phyloP scores from a whole-genome alignment of 2,113 vertebrate species.

The Sebastes schlegelii region DNA sequence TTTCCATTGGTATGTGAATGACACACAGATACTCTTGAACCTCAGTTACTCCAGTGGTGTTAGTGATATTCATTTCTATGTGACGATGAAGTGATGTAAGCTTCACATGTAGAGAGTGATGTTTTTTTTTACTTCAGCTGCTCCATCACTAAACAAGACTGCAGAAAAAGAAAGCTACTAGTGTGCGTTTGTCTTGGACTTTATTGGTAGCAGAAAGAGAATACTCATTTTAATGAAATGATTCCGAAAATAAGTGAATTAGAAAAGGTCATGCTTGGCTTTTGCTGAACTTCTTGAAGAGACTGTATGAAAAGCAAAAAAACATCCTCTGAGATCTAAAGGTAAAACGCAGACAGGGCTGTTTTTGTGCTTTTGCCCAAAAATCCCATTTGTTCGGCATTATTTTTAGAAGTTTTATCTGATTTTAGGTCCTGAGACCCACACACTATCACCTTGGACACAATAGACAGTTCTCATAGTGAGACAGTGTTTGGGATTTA shows the following conservation, averaged over 20 bases:
- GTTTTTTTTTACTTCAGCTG: background rate
- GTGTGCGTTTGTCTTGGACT: background rate
- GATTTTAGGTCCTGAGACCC: conserved; percentile 65
- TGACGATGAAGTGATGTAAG: background rate
- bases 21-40: background rate
- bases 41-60: background rate
- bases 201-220: background rate
- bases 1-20: background rate
- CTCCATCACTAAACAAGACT: background rate
- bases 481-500: conserved; percentile 39
- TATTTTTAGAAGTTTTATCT: conserved; percentile 62
- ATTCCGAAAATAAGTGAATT: background rate
- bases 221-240: background rate
- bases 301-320: background rate
- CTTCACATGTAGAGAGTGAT: background rate
- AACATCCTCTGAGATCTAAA: conserved; percentile 11
- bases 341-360: conserved; percentile 31
- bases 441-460: conserved; percentile 50
- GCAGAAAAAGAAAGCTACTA: background rate
- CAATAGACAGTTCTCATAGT: conserved; percentile 53
- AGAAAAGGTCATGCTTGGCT: background rate
- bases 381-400: background rate
- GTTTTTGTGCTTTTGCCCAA: conserved; percentile 34
- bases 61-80: background rate
- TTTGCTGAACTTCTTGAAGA: conserved; percentile 4